A percentile compares a stretch with the other conserved stretches of the same genome.
phyloP scores from a whole-genome alignment of 2,113 vertebrate species.

The Chaenogobius annularis region DNA sequence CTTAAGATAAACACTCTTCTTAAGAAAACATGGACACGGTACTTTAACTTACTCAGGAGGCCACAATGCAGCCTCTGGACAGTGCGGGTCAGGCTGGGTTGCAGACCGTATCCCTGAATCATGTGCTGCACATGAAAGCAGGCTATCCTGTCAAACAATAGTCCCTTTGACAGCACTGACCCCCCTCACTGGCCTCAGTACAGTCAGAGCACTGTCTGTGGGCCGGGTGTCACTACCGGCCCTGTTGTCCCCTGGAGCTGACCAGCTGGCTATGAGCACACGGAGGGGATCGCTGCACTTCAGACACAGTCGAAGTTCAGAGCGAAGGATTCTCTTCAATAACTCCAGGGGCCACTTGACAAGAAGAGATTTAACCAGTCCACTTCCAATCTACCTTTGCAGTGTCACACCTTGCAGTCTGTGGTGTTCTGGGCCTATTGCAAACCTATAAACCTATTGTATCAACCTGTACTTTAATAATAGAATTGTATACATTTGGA shows the following conservation, averaged over 20 bases:
- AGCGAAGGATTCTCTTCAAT: constrained; percentile 40
- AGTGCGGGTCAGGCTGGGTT: constrained; percentile 60
- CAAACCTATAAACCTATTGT: too few species aligned
- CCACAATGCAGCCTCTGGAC: constrained; percentile 63
- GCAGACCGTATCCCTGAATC: constrained; percentile 65
- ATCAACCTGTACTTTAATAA: too few species aligned
- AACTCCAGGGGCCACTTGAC: constrained; percentile 33
- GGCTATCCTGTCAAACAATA: constrained; percentile 72
- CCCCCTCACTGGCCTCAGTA: constrained; percentile 57
- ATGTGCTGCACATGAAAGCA: constrained; percentile 71
- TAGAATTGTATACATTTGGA: too few species aligned
- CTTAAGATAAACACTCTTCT: constrained; percentile 79
- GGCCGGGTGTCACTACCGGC: constrained; percentile 73
- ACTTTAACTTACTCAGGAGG: constrained; percentile 75
- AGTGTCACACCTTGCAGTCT: background rate
- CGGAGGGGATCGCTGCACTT: constrained; percentile 55
- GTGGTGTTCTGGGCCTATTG: too few species aligned
- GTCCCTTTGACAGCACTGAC: constrained; percentile 68
- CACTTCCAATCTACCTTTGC: constrained; percentile 13
- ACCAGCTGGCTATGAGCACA: constrained; percentile 68
- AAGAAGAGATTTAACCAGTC: constrained; percentile 18
- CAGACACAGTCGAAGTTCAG: constrained; percentile 66
- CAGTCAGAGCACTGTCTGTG: constrained; percentile 75
- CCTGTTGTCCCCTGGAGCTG: constrained; percentile 69
- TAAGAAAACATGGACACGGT: constrained; percentile 78